These are phyloP conservation scores for Sphaeramia orbicularis DNA, from an alignment of 2,797 vertebrate genomes.

Conservation along the genomic window DNA sequence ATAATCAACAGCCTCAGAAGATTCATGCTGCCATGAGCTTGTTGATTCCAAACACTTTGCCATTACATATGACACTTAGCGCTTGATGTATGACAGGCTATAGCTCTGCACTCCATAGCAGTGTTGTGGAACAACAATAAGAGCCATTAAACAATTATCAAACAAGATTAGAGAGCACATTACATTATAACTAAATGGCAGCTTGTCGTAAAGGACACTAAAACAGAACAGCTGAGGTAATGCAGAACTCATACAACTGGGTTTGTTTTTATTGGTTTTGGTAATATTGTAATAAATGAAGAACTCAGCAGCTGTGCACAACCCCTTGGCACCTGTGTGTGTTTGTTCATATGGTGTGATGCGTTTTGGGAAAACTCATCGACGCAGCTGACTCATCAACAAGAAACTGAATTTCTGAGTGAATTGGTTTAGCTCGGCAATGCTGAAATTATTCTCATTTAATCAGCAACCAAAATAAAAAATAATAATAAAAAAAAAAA, in stretches of 20 bases:
- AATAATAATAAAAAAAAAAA: neutral
- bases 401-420: constrained; percentile 32
- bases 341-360: constrained; percentile 16
- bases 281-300: constrained; percentile 11
- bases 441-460: constrained; percentile 17
- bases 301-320: neutral
- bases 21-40: constrained; percentile 65
- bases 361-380: constrained; percentile 31
- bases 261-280: constrained; percentile 19
- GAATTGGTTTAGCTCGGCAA: neutral
- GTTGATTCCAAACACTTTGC: constrained; percentile 72
- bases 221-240: constrained; percentile 21
- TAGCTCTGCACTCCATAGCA: constrained; percentile 38
- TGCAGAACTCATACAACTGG: constrained; percentile 10
- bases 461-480: constrained; percentile 16
- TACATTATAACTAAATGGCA: constrained; percentile 26
- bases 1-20: constrained; percentile 76
- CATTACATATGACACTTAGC: constrained; percentile 60
- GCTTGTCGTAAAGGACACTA: constrained; percentile 24
- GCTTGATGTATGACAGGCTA: constrained; percentile 65
- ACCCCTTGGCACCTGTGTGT: constrained; percentile 5
- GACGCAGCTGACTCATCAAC: constrained; percentile 32
- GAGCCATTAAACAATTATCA: constrained; percentile 48
- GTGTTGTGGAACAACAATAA: constrained; percentile 48
- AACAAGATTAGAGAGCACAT: constrained; percentile 47